Conservation (phyloP, 1,140 invertebrate species). For the Zaprionus tsacasi region DNA sequence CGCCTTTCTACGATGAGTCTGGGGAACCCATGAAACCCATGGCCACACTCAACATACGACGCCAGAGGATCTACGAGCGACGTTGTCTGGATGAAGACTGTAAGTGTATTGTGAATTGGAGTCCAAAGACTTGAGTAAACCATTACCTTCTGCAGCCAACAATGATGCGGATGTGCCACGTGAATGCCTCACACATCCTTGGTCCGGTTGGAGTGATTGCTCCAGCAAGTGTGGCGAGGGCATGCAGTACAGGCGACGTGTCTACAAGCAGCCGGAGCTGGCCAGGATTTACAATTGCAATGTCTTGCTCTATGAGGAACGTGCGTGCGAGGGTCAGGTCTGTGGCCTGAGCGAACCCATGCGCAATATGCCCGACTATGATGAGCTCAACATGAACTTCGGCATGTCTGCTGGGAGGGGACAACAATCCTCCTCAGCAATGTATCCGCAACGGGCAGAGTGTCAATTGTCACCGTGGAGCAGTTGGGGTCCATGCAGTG, state of each 20-base stretch:
- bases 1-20: constrained; percentile 95
- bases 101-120: constrained; percentile 31
- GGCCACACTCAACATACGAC: constrained; percentile 91
- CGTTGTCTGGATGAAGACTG: constrained; percentile 87
- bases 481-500: constrained; percentile 90
- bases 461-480: constrained; percentile 90
- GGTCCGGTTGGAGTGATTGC: constrained; percentile 92
- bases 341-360: constrained; percentile 49
- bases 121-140: background rate
- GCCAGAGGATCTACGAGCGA: constrained; percentile 94
- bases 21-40: constrained; percentile 95
- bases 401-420: background rate
- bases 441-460: constrained; percentile 72
- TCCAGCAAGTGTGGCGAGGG: constrained; percentile 92
- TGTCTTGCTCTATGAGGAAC: constrained; percentile 67
- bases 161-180: constrained; percentile 81
- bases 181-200: constrained; percentile 89
- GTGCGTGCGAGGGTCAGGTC: constrained; percentile 57
- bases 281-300: constrained; percentile 84
- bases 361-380: constrained; percentile 17
- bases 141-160: constrained; percentile 48
- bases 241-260: constrained; percentile 87
- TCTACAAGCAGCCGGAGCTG: constrained; percentile 85
- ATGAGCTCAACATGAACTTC: constrained; percentile 36
- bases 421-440: too few species aligned